Conservation (phyloP, 2,888 invertebrate genomes). For the Sarcophaga rosellei region DNA sequence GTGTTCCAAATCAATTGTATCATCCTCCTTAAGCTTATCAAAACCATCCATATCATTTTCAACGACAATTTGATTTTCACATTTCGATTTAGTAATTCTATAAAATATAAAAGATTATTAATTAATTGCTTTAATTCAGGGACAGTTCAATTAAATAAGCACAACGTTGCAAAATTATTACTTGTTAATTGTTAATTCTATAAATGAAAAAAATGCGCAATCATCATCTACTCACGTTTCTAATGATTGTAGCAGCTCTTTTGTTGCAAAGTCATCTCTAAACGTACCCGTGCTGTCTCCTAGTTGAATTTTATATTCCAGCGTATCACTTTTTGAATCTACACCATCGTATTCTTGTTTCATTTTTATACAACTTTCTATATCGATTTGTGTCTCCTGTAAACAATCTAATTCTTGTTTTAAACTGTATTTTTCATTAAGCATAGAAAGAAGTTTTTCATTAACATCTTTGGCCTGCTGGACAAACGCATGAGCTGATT, state of each 20-base stretch:
- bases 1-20: background rate
- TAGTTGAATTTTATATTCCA: background rate
- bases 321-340: background rate
- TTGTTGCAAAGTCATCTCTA: background rate
- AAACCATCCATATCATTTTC: background rate
- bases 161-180: no score
- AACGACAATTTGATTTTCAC: background rate
- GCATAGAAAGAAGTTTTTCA: constrained; percentile 8
- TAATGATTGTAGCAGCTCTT: background rate
- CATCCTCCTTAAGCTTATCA: background rate
- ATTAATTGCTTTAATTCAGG: no score
- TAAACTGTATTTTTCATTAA: constrained; percentile 21
- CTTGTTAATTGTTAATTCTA: no score
- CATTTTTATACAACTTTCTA: constrained; percentile 10
- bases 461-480: constrained; percentile 33
- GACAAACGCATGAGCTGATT: constrained; percentile 37
- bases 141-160: no score
- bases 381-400: constrained; percentile 28
- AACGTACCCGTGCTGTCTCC: background rate
- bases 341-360: constrained; percentile 18
- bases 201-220: no score
- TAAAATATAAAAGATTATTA: background rate
- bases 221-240: background rate
- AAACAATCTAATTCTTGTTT: constrained; percentile 21
- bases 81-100: background rate